A percentile compares a stretch with the other conserved stretches of the same genome.
Evolutionary conservation across 2,888 invertebrate genomes (phyloP).

Genomic region (Congeria kusceri): DNA sequence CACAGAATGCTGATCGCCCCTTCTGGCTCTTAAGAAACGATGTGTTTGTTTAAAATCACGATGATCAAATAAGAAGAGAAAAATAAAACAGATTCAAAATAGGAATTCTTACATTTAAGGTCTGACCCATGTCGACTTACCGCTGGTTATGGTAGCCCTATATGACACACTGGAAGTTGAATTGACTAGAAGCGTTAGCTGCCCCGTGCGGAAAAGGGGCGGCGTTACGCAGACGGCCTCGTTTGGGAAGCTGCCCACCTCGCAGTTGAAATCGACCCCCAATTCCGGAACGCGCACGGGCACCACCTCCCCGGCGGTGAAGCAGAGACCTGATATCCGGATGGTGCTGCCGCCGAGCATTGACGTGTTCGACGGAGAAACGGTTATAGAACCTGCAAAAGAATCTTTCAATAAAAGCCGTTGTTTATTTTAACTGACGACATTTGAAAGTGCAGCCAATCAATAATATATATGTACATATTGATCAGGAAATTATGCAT

Average conservation of each 20-base stretch:
- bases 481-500: too few relatives aligned
- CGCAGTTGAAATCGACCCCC: constrained; percentile 66
- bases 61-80: too few relatives aligned
- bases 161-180: constrained; percentile 65
- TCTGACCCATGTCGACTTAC: constrained; percentile 42
- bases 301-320: constrained; percentile 36
- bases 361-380: constrained; percentile 59
- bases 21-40: too few relatives aligned
- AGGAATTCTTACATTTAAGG: too few relatives aligned
- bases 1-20: too few relatives aligned
- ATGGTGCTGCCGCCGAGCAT: constrained; percentile 75
- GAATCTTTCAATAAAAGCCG: too few relatives aligned
- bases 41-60: too few relatives aligned
- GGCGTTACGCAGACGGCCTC: constrained; percentile 70
- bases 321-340: constrained; percentile 72
- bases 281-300: constrained; percentile 64
- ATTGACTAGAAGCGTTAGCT: constrained; percentile 58
- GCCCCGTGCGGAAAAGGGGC: constrained; percentile 70
- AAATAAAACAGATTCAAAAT: too few relatives aligned
- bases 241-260: constrained; percentile 5
- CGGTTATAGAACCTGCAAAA: constrained; percentile 57
- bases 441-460: too few relatives aligned
- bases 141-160: constrained; percentile 50
- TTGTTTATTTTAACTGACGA: too few relatives aligned
- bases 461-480: too few relatives aligned